These are phyloP conservation scores for Protosalanx chinensis DNA, from an alignment of 2,797 vertebrate genomes.

Conservation along the genomic window DNA sequence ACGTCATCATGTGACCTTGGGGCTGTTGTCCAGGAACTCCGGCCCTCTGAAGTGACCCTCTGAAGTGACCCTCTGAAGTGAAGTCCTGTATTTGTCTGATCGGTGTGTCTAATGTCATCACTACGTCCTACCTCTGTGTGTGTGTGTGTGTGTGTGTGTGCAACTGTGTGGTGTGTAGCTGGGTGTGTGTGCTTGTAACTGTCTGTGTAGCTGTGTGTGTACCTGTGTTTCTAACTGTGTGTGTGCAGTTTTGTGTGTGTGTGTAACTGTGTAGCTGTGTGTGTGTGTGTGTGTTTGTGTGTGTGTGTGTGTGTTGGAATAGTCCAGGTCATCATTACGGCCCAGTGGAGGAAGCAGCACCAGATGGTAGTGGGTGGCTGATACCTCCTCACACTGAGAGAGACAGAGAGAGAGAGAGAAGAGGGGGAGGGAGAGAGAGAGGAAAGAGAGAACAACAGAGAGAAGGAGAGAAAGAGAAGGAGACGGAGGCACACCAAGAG, in stretches of 20 bases:
- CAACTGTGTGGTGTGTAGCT: not conserved
- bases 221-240: not conserved
- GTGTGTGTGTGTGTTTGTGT: not conserved
- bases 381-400: slow-evolving; percentile 23
- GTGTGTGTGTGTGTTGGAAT: slow-evolving; percentile 4
- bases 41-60: not conserved
- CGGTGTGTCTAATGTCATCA: not conserved
- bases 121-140: too few species aligned
- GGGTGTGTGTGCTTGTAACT: not conserved
- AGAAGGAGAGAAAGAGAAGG: not conserved
- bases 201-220: not conserved
- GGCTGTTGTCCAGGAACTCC: not conserved
- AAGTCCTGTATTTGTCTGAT: slow-evolving; percentile 2
- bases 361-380: slow-evolving; percentile 40
- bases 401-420: slow-evolving; percentile 18
- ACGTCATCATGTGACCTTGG: slow-evolving; percentile 38
- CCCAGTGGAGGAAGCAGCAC: not conserved
- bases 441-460: not conserved
- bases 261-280: not conserved
- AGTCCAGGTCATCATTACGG: not conserved
- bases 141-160: not conserved
- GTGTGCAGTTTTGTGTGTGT: not conserved
- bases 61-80: too few species aligned
- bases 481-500: not conserved
- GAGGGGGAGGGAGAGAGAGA: slow-evolving; percentile 5